Conservation (phyloP, 2,888 invertebrate species). For the Melanostoma scalare region DNA sequence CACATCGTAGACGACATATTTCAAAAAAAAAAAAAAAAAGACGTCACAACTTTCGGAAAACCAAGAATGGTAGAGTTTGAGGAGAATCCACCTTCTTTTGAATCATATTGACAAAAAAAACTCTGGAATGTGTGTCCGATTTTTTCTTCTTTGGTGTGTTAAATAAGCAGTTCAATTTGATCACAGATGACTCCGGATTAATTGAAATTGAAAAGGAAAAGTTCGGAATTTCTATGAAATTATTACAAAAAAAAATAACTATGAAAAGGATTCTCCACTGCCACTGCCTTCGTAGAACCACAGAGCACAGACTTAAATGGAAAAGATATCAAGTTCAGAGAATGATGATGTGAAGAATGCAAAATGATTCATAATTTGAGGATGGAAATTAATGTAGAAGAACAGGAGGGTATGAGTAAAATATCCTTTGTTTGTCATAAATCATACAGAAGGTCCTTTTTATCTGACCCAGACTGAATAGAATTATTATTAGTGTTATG, state of each 20-base stretch:
- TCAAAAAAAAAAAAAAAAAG: conserved; percentile 19
- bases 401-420: background rate
- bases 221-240: conserved; percentile 34
- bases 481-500: conserved; percentile 25
- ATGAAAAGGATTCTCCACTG: background rate
- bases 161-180: conserved; percentile 52
- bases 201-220: conserved; percentile 65
- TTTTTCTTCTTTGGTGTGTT: background rate
- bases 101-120: background rate
- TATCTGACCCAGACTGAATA: conserved; percentile 48
- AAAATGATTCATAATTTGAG: conserved; percentile 45
- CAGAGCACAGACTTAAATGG: conserved; percentile 25
- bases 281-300: conserved; percentile 13
- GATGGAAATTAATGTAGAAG: conserved; percentile 18
- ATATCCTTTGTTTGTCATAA: conserved; percentile 55
- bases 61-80: conserved; percentile 2
- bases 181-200: conserved; percentile 62
- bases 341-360: conserved; percentile 49
- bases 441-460: conserved; percentile 33
- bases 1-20: conserved; percentile 55
- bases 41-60: conserved; percentile 30
- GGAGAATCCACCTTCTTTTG: background rate
- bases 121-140: conserved; percentile 30
- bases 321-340: conserved; percentile 10
- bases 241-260: background rate